These are phyloP conservation scores for Trematomus bernacchii DNA, from an alignment of 2,797 vertebrate species.

Conservation along the genomic window DNA sequence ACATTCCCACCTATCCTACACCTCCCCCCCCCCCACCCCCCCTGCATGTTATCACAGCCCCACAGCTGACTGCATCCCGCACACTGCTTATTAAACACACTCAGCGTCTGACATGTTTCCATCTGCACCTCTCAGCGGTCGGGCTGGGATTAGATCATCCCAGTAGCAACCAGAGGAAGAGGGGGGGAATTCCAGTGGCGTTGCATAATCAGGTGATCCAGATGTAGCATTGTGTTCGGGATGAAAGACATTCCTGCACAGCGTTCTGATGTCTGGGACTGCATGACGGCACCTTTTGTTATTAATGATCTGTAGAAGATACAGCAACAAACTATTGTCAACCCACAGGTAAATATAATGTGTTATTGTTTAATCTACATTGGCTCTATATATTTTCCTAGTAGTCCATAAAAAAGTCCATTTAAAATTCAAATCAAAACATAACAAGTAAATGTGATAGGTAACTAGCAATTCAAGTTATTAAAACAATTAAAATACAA, in stretches of 20 bases:
- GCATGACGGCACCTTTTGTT: conserved; percentile 38
- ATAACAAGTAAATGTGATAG: too few species aligned
- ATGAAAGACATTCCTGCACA: conserved; percentile 74
- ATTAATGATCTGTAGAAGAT: conserved; percentile 47
- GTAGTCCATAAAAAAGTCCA: too few species aligned
- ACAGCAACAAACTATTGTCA: too few species aligned
- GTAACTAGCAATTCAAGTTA: too few species aligned
- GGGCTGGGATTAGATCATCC: conserved; percentile 55
- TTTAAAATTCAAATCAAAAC: too few species aligned
- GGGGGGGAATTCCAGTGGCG: conserved; percentile 57
- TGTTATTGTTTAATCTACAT: too few species aligned
- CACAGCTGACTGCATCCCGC: conserved; percentile 64
- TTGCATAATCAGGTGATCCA: conserved; percentile 58
- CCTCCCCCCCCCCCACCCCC: neutral
- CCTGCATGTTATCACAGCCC: conserved; percentile 59
- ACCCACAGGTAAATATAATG: too few species aligned
- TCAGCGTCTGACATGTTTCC: conserved; percentile 42
- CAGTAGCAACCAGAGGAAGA: conserved; percentile 41
- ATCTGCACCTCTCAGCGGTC: conserved; percentile 41
- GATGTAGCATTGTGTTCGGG: neutral
- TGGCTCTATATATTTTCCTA: too few species aligned
- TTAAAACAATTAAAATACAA: too few species aligned
- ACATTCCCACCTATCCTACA: conserved; percentile 27
- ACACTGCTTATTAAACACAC: conserved; percentile 57
- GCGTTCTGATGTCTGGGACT: conserved; percentile 45